Percentiles rank a stretch among this genome's conserved stretches.
These are phyloP conservation scores for Haliclona indistincta DNA, from an alignment of 37 sponge, comb jelly and placozoan genomes.

Conservation along the genomic window DNA sequence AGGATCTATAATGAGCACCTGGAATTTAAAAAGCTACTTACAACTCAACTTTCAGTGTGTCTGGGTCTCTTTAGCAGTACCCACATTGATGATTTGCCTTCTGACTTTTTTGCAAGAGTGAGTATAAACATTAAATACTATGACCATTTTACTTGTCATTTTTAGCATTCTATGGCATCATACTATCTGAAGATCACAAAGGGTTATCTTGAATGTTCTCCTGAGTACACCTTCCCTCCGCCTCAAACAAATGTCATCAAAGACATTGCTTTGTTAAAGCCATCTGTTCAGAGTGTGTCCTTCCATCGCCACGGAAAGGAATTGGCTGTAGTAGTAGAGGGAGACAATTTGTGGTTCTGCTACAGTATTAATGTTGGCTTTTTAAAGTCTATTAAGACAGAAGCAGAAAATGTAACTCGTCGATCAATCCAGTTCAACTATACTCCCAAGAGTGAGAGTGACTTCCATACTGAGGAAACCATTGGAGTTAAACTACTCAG, in stretches of 20 bases:
- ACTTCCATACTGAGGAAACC: not conserved
- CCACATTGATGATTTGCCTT: not conserved
- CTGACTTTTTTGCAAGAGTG: not conserved
- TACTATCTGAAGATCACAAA: not conserved
- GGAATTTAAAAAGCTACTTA: too few relatives aligned
- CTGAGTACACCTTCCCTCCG: slow-evolving; percentile 7
- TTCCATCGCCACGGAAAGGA: slow-evolving; percentile 51
- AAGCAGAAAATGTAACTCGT: slow-evolving; percentile 15
- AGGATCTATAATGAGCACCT: too few relatives aligned
- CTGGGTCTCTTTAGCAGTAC: not conserved
- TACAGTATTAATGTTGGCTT: slow-evolving; percentile 12
- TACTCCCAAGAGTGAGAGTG: not conserved
- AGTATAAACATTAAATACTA: not conserved
- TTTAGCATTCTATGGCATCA: not conserved
- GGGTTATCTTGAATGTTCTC: not conserved
- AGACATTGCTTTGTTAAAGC: slow-evolving; percentile 7
- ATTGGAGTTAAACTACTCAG: slow-evolving; percentile 16
- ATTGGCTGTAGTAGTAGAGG: slow-evolving; percentile 21
- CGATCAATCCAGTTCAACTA: slow-evolving; percentile 37
- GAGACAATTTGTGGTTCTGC: slow-evolving; percentile 47
- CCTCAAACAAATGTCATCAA: not conserved
- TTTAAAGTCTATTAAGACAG: not conserved
- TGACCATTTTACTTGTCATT: not conserved
- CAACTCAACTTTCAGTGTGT: not conserved
- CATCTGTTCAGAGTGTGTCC: slow-evolving; percentile 8